Evolutionary conservation across 2,113 vertebrate genomes (phyloP).

Genomic region (Chionodraco myersi): DNA sequence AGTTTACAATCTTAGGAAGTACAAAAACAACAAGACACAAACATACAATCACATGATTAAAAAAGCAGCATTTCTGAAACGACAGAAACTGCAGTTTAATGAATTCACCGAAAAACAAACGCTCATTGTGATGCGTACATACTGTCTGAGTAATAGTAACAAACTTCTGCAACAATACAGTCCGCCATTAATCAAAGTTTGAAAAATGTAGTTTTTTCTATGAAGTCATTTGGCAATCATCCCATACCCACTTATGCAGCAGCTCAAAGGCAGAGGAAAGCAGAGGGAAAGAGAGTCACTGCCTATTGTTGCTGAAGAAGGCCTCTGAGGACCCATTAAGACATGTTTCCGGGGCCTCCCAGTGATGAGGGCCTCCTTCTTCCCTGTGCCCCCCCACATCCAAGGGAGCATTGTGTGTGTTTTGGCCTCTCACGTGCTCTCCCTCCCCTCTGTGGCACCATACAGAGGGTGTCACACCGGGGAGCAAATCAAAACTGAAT

Average conservation of each 20-base stretch:
- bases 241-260: slow-evolving; percentile 12
- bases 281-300: slow-evolving; percentile 28
- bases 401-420: slow-evolving; percentile 43
- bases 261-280: slow-evolving; percentile 34
- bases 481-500: slow-evolving; percentile 76
- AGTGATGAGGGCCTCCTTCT: slow-evolving; percentile 50
- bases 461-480: slow-evolving; percentile 50
- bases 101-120: background rate
- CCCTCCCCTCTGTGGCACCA: slow-evolving; percentile 31
- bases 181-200: slow-evolving; percentile 28
- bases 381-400: background rate
- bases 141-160: background rate
- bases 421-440: slow-evolving; percentile 54
- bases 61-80: background rate
- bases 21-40: slow-evolving; percentile 4
- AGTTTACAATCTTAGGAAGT: background rate
- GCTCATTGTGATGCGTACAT: background rate
- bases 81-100: background rate
- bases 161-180: background rate
- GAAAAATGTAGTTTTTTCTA: slow-evolving; percentile 6
- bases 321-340: slow-evolving; percentile 57
- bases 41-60: background rate
- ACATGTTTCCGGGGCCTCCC: slow-evolving; percentile 69
- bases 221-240: slow-evolving; percentile 44
- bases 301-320: slow-evolving; percentile 56